Evolutionary conservation across 2,113 vertebrate species (phyloP).

Genomic region (Sapayoa aenigma): DNA sequence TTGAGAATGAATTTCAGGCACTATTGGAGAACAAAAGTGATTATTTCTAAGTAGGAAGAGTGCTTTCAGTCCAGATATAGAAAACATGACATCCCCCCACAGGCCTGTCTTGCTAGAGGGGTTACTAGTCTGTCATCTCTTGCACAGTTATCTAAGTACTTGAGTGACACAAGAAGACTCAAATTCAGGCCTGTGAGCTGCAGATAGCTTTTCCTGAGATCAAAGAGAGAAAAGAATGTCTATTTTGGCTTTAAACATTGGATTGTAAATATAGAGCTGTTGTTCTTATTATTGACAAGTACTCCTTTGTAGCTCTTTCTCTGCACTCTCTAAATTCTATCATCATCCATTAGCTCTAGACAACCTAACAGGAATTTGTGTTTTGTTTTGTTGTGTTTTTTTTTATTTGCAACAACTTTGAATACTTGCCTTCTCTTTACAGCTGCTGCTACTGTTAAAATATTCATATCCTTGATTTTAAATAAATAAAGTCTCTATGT

Average conservation of each 20-base stretch:
- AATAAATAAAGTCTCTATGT: constrained; percentile 12
- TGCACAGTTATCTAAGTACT: constrained; percentile 18
- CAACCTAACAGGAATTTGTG: neutral
- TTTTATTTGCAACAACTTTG: neutral
- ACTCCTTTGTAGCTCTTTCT: neutral
- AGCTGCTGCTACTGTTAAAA: constrained; percentile 6
- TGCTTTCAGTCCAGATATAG: neutral
- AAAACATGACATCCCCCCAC: constrained; percentile 21
- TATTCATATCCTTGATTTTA: constrained; percentile 35
- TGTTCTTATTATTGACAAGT: constrained; percentile 34
- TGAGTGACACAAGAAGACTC: constrained; percentile 19
- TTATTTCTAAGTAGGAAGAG: neutral
- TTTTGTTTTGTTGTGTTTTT: neutral
- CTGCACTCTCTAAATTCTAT: neutral
- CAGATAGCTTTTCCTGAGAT: constrained; percentile 53
- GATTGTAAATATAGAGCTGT: constrained; percentile 9
- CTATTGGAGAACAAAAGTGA: constrained; percentile 35
- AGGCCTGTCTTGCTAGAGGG: neutral
- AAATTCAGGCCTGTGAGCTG: constrained; percentile 33
- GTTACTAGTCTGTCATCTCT: constrained; percentile 33
- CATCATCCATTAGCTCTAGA: neutral
- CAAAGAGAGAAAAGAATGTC: constrained; percentile 42
- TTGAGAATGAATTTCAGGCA: constrained; percentile 38
- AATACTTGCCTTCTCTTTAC: neutral
- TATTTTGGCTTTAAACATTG: constrained; percentile 24